Conservation (phyloP, 2,888 invertebrate genomes). For the Galeopsomyia nigrocyanea region DNA sequence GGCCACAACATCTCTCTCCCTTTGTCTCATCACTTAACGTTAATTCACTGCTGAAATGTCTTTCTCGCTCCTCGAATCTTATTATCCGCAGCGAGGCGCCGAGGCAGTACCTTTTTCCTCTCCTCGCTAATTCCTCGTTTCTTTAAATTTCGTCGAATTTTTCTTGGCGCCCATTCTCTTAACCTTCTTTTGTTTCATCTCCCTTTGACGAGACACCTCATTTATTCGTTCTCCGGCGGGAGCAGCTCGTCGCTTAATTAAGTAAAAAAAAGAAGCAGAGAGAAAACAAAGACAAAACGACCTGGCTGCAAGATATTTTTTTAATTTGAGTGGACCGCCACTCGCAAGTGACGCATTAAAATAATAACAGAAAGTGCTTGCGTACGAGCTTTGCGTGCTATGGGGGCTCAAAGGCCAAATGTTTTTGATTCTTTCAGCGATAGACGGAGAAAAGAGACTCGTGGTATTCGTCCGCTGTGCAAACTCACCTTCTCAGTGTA, state of each 20-base stretch:
- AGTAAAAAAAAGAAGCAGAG: neutral
- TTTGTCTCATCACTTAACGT: conserved; percentile 45
- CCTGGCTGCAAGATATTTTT: conserved; percentile 9
- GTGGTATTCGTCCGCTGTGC: too few relatives aligned
- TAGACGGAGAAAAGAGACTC: too few relatives aligned
- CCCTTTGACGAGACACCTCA: conserved; percentile 24
- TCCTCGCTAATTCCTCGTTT: conserved; percentile 9
- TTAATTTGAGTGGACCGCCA: neutral
- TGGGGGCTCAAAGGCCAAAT: too few relatives aligned
- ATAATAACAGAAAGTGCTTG: neutral
- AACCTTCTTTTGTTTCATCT: conserved; percentile 7
- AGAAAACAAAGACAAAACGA: neutral
- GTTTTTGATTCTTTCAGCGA: too few relatives aligned
- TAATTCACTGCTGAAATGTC: conserved; percentile 47
- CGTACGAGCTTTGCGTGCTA: too few relatives aligned
- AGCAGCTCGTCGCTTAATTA: conserved; percentile 26
- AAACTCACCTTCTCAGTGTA: conserved; percentile 70
- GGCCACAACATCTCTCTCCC: conserved; percentile 32
- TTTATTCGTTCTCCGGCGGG: conserved; percentile 15
- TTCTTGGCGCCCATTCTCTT: conserved; percentile 2
- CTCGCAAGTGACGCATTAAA: too few relatives aligned
- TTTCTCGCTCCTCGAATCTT: conserved; percentile 30
- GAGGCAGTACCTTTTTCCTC: neutral
- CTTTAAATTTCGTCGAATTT: conserved; percentile 25
- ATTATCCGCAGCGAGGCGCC: conserved; percentile 27